Evolutionary conservation across 1,140 invertebrate genomes (phyloP).

Genomic region (Drosophila tristis): DNA sequence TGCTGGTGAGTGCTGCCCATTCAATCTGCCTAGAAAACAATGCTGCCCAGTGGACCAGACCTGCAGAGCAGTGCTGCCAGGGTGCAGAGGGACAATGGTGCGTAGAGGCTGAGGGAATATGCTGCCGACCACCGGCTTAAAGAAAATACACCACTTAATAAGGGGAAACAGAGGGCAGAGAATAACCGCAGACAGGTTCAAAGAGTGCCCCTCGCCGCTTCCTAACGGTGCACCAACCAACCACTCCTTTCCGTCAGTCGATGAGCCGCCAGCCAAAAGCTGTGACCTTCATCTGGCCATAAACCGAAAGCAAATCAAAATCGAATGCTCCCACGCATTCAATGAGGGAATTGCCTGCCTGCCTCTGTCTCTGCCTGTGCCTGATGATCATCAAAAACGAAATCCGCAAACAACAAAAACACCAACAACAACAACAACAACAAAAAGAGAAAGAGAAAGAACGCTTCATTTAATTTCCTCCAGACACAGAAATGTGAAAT

Average conservation of each 20-base stretch:
- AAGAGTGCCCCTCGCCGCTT: background rate
- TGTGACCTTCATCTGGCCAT: constrained; percentile 35
- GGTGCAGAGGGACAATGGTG: too few relatives aligned
- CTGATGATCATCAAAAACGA: constrained; percentile 14
- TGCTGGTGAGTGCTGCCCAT: background rate
- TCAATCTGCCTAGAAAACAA: constrained; percentile 1
- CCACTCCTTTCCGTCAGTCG: background rate
- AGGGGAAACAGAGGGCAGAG: too few relatives aligned
- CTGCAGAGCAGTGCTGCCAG: too few relatives aligned
- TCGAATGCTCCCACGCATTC: constrained; percentile 77
- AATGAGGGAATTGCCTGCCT: constrained; percentile 19
- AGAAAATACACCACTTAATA: too few relatives aligned
- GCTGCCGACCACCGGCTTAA: too few relatives aligned
- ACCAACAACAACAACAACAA: background rate
- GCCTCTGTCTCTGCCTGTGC: too few relatives aligned
- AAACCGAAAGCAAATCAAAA: constrained; percentile 65
- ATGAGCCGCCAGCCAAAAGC: background rate
- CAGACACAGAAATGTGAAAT: constrained; percentile 63
- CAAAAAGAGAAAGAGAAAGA: constrained; percentile 29
- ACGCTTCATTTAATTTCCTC: constrained; percentile 80
- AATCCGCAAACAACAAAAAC: background rate
- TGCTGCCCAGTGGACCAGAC: too few relatives aligned
- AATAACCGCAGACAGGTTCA: background rate
- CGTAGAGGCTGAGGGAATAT: too few relatives aligned
- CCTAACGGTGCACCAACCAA: too few relatives aligned